phyloP scores from a whole-genome alignment of 2,888 invertebrate genomes.

The Aspidiotus destructor region DNA sequence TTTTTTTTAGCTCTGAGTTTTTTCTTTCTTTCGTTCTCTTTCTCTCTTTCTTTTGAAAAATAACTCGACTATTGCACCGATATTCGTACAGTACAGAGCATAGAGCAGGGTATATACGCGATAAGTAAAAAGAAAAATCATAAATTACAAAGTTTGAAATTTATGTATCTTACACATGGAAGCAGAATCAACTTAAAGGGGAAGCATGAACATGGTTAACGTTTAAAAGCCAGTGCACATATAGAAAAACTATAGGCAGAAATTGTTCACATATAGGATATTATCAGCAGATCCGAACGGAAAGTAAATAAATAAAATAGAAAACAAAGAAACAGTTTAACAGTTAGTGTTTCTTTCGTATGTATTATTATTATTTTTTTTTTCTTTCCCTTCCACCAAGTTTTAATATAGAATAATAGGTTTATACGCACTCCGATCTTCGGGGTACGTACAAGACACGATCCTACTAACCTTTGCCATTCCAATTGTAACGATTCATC shows the following conservation, averaged over 20 bases:
- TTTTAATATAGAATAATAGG: conserved; percentile 28
- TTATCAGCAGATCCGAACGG: conserved; percentile 26
- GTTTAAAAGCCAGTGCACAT: conserved; percentile 11
- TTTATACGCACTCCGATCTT: conserved; percentile 24
- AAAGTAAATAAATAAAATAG: conserved; percentile 29
- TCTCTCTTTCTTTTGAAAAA: no score
- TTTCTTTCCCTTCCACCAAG: background rate
- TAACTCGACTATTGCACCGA: no score
- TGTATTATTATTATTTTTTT: conserved; percentile 12
- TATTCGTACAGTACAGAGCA: no score
- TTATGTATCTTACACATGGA: conserved; percentile 30
- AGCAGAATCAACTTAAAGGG: conserved; percentile 17
- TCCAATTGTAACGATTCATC: conserved; percentile 31
- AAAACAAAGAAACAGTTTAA: conserved; percentile 31
- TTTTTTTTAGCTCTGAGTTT: no score
- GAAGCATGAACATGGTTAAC: conserved; percentile 21
- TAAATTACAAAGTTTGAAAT: conserved; percentile 28
- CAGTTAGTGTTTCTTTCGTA: conserved; percentile 17
- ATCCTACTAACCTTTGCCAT: conserved; percentile 31
- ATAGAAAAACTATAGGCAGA: conserved; percentile 13
- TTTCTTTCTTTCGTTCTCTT: no score
- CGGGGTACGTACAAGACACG: conserved; percentile 29
- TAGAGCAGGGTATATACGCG: background rate
- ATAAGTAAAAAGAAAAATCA: conserved; percentile 13
- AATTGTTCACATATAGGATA: conserved; percentile 32